A percentile compares a stretch with the other conserved stretches of the same genome.
phyloP scores from a whole-genome alignment of 2,797 vertebrate species.

The Gambelia wislizenii region DNA sequence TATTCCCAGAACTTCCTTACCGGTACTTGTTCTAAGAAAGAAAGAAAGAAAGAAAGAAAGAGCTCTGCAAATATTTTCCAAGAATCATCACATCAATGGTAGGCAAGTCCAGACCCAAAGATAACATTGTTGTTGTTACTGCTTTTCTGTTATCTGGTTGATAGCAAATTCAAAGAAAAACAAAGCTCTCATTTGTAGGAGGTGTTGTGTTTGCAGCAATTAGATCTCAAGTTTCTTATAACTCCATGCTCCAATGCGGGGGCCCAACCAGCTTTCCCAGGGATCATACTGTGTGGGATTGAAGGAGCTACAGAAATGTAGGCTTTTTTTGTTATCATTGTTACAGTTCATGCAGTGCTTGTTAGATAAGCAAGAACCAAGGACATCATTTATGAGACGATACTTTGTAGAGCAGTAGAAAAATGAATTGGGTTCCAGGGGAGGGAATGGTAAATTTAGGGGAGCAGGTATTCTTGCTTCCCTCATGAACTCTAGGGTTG shows the following conservation, averaged over 20 bases:
- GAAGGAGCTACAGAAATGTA: constrained; percentile 2
- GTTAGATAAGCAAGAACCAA: constrained; percentile 44
- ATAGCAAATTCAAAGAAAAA: background rate
- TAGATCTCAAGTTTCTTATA: background rate
- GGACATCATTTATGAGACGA: constrained; percentile 12
- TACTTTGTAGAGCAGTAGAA: accelerated
- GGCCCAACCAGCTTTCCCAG: background rate
- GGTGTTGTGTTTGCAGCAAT: constrained; percentile 31
- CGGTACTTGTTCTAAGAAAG: background rate
- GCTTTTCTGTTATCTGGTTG: constrained; percentile 30
- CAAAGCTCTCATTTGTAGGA: background rate
- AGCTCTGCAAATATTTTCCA: constrained; percentile 13
- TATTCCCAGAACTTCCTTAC: background rate
- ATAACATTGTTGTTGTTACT: background rate
- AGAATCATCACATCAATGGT: background rate
- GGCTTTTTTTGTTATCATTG: background rate
- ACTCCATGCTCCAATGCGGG: accelerated
- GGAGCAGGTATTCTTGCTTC: constrained; percentile 35
- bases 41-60: background rate
- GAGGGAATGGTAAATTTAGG: background rate
- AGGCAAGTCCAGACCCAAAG: constrained; percentile 1
- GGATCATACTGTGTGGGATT: background rate
- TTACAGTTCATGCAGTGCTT: constrained; percentile 15
- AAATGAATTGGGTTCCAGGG: accelerated
- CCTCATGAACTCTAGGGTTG: constrained; percentile 35